Base-by-base conservation (phyloP, 1,140 invertebrate genomes). In the fruit fly (Drosophila melanogaster) region DNA sequence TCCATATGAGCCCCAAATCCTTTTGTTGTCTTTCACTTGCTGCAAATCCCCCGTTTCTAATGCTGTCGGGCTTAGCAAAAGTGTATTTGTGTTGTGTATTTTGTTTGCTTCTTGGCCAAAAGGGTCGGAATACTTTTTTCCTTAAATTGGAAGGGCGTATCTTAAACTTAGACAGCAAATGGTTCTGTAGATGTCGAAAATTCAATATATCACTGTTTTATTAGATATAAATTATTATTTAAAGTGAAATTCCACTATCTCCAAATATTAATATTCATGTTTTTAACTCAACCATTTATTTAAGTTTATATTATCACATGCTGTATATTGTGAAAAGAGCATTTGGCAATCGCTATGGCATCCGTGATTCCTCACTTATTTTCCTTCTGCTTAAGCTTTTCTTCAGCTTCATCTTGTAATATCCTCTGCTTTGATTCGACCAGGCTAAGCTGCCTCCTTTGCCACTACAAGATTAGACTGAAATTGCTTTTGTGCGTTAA, bases 401-500 rank as follows among this genome's bases (percentile, higher is more conserved):
- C 19, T 55, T 64, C 24, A 50, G 47, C 41, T 33, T 61, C 47
- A 46, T 44, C 44, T 58, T 67, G 49, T 53, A 26, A 49, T 55
- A 62, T 58, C 44, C 51, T 43, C 19, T 65, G 11, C 43, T 47
- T 40, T 65, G 38, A 49, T 59, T 60, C 33, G 50, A 33, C 51
- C 44, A 15, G 59, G 46, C 64, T 65, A 15, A 65, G 46, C 38
- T 8, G 8, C 24, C 50, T 66, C 38, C 60, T 47, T 38, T 41
- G 41, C 24, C 67, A 70, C 67, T 70, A 70, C 26, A 67, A 77
- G 75, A 77, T 73, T 50, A 62, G 46, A 65, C 84, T 69, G 67
- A 77, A 80, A 85, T 84, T 73, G 73, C 67, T 69, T 84, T 84
- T 71, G 60, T 66, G 54, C 71, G 47, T 46, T 50, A 47, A 59